Percentiles rank a stretch among this genome's conserved stretches.
phyloP scores from a whole-genome alignment of 1,140 invertebrate species.

The Philotrypesis tridentata region DNA sequence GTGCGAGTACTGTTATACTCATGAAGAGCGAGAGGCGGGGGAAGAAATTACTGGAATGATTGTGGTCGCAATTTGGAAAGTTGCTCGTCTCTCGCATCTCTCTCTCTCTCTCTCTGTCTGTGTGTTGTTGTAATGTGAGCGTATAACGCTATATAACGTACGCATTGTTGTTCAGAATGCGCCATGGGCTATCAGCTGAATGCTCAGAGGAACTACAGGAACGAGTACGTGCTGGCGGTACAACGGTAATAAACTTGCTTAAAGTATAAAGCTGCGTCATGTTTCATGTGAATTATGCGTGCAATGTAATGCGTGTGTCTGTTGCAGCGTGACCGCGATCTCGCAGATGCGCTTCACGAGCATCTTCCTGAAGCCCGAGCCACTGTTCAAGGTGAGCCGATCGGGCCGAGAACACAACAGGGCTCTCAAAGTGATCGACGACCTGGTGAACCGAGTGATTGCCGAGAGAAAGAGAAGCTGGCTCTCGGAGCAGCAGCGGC shows the following conservation, averaged over 20 bases:
- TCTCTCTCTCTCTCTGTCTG: too few species aligned
- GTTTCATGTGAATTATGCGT: too few species aligned
- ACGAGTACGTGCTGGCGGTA: conserved; percentile 78
- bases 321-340: conserved; percentile 65
- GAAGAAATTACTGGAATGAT: too few species aligned
- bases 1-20: too few species aligned
- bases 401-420: conserved; percentile 73
- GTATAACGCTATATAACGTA: too few species aligned
- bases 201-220: conserved; percentile 76
- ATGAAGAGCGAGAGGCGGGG: too few species aligned
- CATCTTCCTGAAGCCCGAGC: conserved; percentile 76
- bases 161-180: conserved; percentile 72
- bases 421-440: conserved; percentile 76
- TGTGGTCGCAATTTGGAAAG: too few species aligned
- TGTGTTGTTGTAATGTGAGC: too few species aligned
- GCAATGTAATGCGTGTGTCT: too few species aligned
- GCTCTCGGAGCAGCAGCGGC: background rate
- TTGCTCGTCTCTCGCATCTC: too few species aligned
- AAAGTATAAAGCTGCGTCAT: too few species aligned
- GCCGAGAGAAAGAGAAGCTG: background rate
- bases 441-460: conserved; percentile 74
- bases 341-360: conserved; percentile 73
- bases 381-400: conserved; percentile 74
- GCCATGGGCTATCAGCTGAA: conserved; percentile 82
- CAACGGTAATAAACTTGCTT: conserved; percentile 66